Evolutionary conservation across 35 echinoderm and acorn worm genomes (phyloP), one percentile per base, ranked within the genome.

Genomic region (Heliocidaris erythrogramma): DNA sequence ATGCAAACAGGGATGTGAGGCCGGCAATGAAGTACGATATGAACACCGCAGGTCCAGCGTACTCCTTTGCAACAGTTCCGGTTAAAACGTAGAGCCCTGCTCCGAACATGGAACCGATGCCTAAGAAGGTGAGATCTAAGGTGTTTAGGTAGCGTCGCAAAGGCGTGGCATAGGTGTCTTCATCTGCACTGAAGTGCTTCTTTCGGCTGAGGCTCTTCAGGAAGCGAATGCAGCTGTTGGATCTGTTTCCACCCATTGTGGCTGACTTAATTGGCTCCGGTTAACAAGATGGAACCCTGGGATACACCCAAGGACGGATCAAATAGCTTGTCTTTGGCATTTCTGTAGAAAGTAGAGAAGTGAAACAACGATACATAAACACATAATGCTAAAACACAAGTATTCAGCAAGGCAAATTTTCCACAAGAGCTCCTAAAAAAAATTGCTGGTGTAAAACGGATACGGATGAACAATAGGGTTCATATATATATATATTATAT

Each of bases 21-120:
- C 94, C 89, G 9, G 94, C 94, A 30, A 95, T 88, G 48, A 97
- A 16, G 32, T 93, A 86, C 13, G 94, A 97, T 2, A 97, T 12
- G 29, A 87, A 42, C 24, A 97, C 92, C 4, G 96, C 94, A 86
- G 96, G 96, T 10, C 96, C 96, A 27, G 96, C 94, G 31, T 48
- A 49, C 11, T 86, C 52, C 32, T 87, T 95, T 18, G 96, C 96
- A 59, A 97, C 94, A 48, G 53, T 85, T 61, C 96, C 96, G 21
- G 94, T 94, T 29, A 97, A 29, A 5, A 97, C 85, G 50, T 95
- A 97, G 17, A 97, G 30, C 47, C 94, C 94, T 31, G 92, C 84
- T 48, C 96, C 96, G 48, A 97, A 48, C 90, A 95, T 93, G 5
- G 49, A 78, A 31, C 88, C 42, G 47, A 97, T 95, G 32, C 96